Base-by-base conservation (phyloP, 2,797 vertebrate species). In the Antennarius maculatus region DNA sequence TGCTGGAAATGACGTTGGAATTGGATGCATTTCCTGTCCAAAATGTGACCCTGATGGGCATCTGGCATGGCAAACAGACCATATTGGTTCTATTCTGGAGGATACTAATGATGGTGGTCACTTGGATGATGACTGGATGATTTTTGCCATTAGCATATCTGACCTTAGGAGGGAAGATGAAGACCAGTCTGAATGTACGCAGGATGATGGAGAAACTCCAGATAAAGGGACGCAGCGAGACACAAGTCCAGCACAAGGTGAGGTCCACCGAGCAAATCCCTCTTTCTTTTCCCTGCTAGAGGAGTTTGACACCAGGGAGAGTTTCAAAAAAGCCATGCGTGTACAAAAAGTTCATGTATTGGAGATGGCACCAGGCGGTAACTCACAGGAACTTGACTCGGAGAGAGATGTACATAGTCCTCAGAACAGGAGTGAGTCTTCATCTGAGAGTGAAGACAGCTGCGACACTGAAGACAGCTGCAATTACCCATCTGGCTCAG, bases 391-490 rank as follows among this genome's bases (percentile, higher is more conserved):
- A 15, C 3, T 17, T 7, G 17, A 58, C 11, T 14, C 16, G 16
- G 16, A 39, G 7, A 17, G 5, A 45, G 41, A 39, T 17, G 8
- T 16, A 1, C 0, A 16, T 42, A 14, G 1, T 2, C 6, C 2
- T 31, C 7, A 31, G 43, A 59, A 8, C 8, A 61, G 17, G 0
- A 54, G 2, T 23, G 11, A 0, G 7, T 66, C 47, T 3, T 16
- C 0, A 4, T 9, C 60, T 29, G 74, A 77, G 2, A 1, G 52
- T 12, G 77, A 76, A 28, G 68, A 81, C 31, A 75, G 75, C 17
- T 54, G 37, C 61, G 71, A 76, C 17, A 86, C 83, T 17, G 85
- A 86, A 1, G 61, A 86, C 61, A 85, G 82, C 31, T 50, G 18
- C 39, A 56, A 83, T 76, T 85, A 85, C 53, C 58, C 79, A 13